Percentiles rank a stretch among this genome's conserved stretches.
Evolutionary conservation across 2,797 vertebrate species (phyloP).

Genomic region (Aplochiton taeniatus): DNA sequence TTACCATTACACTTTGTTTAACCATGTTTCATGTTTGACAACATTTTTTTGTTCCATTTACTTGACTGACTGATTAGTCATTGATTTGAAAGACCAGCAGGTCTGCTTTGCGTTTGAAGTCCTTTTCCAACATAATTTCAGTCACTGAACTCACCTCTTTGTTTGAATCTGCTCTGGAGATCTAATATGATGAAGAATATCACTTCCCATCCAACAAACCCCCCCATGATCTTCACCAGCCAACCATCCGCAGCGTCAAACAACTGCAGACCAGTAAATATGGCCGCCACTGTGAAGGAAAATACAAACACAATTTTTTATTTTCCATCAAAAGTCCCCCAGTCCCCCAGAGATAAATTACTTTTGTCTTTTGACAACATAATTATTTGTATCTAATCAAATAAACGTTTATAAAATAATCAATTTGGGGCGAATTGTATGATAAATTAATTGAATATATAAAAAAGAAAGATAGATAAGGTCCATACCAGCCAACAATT

Average conservation of each 20-base stretch:
- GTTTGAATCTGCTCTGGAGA: slow-evolving; percentile 29
- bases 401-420: no score
- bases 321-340: no score
- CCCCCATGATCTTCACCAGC: slow-evolving; percentile 78
- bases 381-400: no score
- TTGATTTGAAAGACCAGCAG: no score
- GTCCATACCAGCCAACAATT: slow-evolving; percentile 69
- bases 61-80: no score
- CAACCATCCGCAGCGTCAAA: slow-evolving; percentile 60
- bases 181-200: slow-evolving; percentile 62
- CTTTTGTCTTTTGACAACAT: no score
- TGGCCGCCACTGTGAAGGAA: slow-evolving; percentile 67
- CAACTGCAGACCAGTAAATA: slow-evolving; percentile 73
- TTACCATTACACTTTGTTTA: no score
- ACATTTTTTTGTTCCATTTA: neutral
- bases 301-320: slow-evolving; percentile 3
- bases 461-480: neutral
- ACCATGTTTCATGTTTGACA: no score
- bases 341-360: no score
- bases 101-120: no score
- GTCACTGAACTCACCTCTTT: slow-evolving; percentile 53
- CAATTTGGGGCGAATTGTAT: no score
- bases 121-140: neutral
- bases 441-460: no score
- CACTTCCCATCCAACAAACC: slow-evolving; percentile 73